phyloP scores from a whole-genome alignment of 2,797 vertebrate species.

The Coregonus suidteri region DNA sequence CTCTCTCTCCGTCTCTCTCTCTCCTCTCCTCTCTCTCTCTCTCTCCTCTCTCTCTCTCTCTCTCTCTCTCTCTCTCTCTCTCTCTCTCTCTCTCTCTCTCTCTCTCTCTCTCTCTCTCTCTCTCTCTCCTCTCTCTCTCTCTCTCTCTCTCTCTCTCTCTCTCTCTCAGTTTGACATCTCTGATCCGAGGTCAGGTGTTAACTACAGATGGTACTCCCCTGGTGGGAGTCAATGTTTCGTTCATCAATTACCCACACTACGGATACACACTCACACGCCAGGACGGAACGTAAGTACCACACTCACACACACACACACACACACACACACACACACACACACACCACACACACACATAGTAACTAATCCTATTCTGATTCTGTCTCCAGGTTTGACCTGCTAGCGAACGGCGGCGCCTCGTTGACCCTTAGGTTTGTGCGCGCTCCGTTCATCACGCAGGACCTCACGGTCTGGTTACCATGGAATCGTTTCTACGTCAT shows the following conservation, averaged over 20 bases:
- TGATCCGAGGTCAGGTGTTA: constrained; percentile 97
- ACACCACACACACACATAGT: too few species aligned
- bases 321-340: background rate
- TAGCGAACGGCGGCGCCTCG: constrained; percentile 94
- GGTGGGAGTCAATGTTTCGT: constrained; percentile 97
- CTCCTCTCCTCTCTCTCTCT: too few species aligned
- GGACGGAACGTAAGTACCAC: constrained; percentile 95
- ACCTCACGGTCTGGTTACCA: constrained; percentile 95
- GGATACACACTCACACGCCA: constrained; percentile 98
- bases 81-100: background rate
- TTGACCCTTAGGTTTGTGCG: constrained; percentile 94
- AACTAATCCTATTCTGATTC: too few species aligned
- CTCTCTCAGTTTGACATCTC: constrained; percentile 86
- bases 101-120: background rate
- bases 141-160: background rate
- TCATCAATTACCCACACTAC: constrained; percentile 97
- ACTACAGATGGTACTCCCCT: constrained; percentile 97
- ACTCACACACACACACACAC: constrained; percentile 19
- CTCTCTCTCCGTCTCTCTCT: too few species aligned
- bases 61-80: background rate
- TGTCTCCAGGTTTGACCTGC: constrained; percentile 91
- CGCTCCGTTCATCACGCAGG: constrained; percentile 96
- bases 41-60: too few species aligned
- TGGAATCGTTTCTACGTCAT: constrained; percentile 99
- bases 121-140: constrained; percentile 12